phyloP scores from a whole-genome alignment of 1,140 invertebrate genomes.

The Araneus ventricosus region DNA sequence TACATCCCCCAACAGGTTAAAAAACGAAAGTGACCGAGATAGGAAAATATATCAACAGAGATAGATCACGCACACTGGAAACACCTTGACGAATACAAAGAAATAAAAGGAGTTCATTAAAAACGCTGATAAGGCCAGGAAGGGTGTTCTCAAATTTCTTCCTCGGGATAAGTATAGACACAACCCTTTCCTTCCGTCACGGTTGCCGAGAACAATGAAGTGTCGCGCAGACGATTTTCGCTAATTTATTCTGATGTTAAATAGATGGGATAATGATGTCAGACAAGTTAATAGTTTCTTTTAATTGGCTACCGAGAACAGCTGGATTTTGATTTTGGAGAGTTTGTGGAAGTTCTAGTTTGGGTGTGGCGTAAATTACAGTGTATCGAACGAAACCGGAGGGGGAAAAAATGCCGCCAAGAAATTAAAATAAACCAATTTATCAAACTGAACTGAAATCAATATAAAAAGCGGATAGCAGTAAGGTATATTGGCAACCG shows the following conservation, averaged over 20 bases:
- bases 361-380: too few relatives aligned
- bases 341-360: not conserved
- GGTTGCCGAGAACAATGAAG: slow-evolving; percentile 1
- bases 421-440: too few relatives aligned
- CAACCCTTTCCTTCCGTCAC: slow-evolving; percentile 23
- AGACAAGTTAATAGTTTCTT: not conserved
- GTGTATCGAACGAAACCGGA: too few relatives aligned
- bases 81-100: not conserved
- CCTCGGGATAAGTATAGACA: not conserved
- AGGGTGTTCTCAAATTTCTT: not conserved
- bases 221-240: not conserved
- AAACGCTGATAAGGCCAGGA: not conserved
- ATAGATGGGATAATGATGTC: not conserved
- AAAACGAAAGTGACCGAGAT: slow-evolving; percentile 56
- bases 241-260: not conserved
- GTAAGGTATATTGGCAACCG: too few relatives aligned
- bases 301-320: not conserved
- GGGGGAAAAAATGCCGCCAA: too few relatives aligned
- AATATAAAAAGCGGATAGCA: too few relatives aligned
- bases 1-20: slow-evolving; percentile 50
- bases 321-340: not conserved
- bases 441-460: too few relatives aligned
- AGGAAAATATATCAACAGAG: not conserved
- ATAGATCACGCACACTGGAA: not conserved
- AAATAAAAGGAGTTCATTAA: not conserved